Percentiles rank a stretch among this genome's conserved stretches.
These are phyloP conservation scores for Ceyx melanurus DNA, from an alignment of 2,113 vertebrate species.

Conservation along the genomic window DNA sequence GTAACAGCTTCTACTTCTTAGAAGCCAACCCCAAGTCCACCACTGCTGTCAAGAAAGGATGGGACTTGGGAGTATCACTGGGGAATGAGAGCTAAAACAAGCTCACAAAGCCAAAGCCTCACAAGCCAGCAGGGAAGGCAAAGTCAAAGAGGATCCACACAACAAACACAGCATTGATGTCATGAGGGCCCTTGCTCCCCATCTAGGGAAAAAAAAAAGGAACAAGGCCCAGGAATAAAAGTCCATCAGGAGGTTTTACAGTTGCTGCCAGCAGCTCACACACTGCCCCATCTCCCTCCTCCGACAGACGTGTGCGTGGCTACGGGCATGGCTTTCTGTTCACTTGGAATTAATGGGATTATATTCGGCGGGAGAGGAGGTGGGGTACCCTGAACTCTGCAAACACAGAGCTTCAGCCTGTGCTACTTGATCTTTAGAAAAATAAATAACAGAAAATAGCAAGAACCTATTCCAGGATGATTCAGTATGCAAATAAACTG, in stretches of 20 bases:
- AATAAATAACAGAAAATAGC: slow-evolving; percentile 15
- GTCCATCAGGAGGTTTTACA: background rate
- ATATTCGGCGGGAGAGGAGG: background rate
- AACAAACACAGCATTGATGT: background rate
- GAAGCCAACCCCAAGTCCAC: background rate
- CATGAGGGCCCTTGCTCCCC: background rate
- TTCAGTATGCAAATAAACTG: slow-evolving; percentile 31
- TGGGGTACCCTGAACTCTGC: background rate
- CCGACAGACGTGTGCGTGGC: background rate
- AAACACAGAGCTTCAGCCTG: background rate
- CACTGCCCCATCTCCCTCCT: background rate
- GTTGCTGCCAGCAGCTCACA: background rate
- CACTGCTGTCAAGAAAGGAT: background rate
- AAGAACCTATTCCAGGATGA: slow-evolving; percentile 13
- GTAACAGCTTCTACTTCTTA: background rate
- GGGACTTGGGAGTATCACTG: background rate
- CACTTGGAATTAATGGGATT: slow-evolving; percentile 46
- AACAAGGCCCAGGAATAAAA: background rate
- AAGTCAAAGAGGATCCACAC: background rate
- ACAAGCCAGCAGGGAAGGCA: background rate
- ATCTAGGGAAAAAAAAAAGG: background rate
- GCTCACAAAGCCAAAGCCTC: background rate
- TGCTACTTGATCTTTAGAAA: slow-evolving; percentile 22
- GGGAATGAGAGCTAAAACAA: background rate
- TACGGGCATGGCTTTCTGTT: background rate